phyloP scores from a whole-genome alignment of 2,888 invertebrate species.

The Harpalus rufipes region DNA sequence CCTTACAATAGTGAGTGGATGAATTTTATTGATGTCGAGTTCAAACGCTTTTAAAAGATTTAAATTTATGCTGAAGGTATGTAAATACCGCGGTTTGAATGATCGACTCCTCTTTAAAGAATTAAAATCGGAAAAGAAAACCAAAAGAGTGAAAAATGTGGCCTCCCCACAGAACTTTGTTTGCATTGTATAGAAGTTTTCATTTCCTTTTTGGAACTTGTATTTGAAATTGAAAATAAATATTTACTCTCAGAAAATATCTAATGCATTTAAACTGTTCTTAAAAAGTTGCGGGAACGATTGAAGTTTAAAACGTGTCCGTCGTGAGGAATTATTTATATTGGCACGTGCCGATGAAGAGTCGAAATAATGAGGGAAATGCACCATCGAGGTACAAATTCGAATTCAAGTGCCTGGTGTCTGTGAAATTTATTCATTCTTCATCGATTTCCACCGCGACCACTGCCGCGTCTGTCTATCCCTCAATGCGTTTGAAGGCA shows the following conservation, averaged over 20 bases:
- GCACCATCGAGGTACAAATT: slow-evolving; percentile 45
- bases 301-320: slow-evolving; percentile 62
- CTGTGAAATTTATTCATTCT: slow-evolving; percentile 64
- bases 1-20: slow-evolving; percentile 27
- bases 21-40: slow-evolving; percentile 20
- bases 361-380: slow-evolving; percentile 58
- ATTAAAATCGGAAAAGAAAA: slow-evolving; percentile 55
- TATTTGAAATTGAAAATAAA: slow-evolving; percentile 67
- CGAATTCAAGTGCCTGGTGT: slow-evolving; percentile 48
- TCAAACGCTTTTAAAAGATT: slow-evolving; percentile 54
- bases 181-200: slow-evolving; percentile 63
- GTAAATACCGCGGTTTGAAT: slow-evolving; percentile 49
- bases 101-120: slow-evolving; percentile 48
- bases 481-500: slow-evolving; percentile 62
- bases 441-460: slow-evolving; percentile 57
- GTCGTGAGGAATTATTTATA: slow-evolving; percentile 60
- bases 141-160: slow-evolving; percentile 54
- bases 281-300: slow-evolving; percentile 69
- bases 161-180: slow-evolving; percentile 56
- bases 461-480: slow-evolving; percentile 15
- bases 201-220: slow-evolving; percentile 64
- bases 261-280: slow-evolving; percentile 71
- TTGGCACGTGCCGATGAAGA: slow-evolving; percentile 61
- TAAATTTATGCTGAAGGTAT: slow-evolving; percentile 43
- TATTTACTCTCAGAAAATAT: slow-evolving; percentile 65